phyloP scores from a whole-genome alignment of 2,888 invertebrate species.

The Argyra leucocephala region DNA sequence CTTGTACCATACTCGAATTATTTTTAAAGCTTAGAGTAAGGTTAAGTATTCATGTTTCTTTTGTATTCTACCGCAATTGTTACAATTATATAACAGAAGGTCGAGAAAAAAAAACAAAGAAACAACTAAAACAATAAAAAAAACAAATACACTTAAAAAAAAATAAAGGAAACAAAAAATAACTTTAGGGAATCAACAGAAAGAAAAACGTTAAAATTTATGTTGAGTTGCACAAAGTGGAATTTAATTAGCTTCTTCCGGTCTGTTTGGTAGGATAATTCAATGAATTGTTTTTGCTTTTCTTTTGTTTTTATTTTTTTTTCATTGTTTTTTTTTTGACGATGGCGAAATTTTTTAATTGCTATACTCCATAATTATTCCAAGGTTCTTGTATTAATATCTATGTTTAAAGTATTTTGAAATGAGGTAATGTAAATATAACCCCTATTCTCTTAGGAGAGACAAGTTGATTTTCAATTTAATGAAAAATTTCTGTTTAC shows the following conservation, averaged over 20 bases:
- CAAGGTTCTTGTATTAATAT: too few relatives aligned
- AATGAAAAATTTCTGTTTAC: too few relatives aligned
- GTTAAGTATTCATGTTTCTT: too few relatives aligned
- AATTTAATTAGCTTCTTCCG: slow-evolving; percentile 9
- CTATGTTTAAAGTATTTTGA: too few relatives aligned
- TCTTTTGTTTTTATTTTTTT: background rate
- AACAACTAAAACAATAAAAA: background rate
- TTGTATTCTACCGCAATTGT: too few relatives aligned
- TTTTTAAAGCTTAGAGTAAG: too few relatives aligned
- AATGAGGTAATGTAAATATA: too few relatives aligned
- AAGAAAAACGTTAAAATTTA: background rate
- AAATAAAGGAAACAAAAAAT: background rate
- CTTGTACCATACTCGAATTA: too few relatives aligned
- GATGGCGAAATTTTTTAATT: background rate
- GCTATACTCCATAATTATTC: background rate
- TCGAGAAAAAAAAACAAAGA: background rate
- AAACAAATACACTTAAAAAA: background rate
- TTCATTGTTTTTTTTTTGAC: background rate
- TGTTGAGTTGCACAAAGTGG: slow-evolving; percentile 9
- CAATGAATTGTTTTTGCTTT: background rate
- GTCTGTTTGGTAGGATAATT: slow-evolving; percentile 7
- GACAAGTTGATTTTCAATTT: too few relatives aligned
- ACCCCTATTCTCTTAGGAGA: too few relatives aligned
- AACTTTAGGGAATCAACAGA: background rate
- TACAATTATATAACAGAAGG: background rate